Evolutionary conservation across 37 sponge, comb jelly and placozoan species (phyloP).

Genomic region (Geodia barretti): DNA sequence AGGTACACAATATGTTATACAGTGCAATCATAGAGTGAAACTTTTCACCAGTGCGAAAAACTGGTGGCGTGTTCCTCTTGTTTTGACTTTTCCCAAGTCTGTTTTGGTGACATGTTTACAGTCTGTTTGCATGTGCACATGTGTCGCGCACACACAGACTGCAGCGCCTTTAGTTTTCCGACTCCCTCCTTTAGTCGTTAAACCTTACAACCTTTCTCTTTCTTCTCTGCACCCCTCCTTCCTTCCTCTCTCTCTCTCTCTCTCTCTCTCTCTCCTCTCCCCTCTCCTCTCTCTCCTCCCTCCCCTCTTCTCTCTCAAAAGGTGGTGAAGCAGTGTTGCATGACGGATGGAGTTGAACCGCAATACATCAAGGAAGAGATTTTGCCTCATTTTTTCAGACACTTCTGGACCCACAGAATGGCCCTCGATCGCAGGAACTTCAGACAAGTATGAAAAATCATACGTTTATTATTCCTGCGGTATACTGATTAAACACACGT

Average conservation of each 20-base stretch:
- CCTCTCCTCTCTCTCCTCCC: neutral
- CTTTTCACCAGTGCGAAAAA: too few relatives aligned
- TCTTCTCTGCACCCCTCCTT: neutral
- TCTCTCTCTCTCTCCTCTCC: neutral
- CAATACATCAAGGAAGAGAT: conserved; percentile 95
- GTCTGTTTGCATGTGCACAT: too few relatives aligned
- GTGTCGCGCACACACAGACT: too few relatives aligned
- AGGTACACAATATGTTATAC: conserved; percentile 51
- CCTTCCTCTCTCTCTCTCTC: conserved; percentile 16
- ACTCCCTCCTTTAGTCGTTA: neutral
- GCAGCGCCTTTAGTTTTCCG: too few relatives aligned
- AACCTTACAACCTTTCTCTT: neutral
- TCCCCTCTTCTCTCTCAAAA: conserved; percentile 10
- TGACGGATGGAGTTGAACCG: conserved; percentile 98
- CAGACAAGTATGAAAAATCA: conserved; percentile 64
- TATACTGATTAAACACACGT: neutral
- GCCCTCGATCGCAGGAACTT: conserved; percentile 95
- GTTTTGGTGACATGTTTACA: too few relatives aligned
- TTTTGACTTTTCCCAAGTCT: too few relatives aligned
- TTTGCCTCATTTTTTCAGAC: conserved; percentile 93
- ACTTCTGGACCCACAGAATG: conserved; percentile 99
- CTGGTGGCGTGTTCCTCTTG: too few relatives aligned
- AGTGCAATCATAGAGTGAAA: too few relatives aligned
- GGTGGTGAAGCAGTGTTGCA: conserved; percentile 99
- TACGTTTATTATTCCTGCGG: neutral